Evolutionary conservation across 1,140 invertebrate genomes (phyloP).

Genomic region (Drosophila nannoptera): DNA sequence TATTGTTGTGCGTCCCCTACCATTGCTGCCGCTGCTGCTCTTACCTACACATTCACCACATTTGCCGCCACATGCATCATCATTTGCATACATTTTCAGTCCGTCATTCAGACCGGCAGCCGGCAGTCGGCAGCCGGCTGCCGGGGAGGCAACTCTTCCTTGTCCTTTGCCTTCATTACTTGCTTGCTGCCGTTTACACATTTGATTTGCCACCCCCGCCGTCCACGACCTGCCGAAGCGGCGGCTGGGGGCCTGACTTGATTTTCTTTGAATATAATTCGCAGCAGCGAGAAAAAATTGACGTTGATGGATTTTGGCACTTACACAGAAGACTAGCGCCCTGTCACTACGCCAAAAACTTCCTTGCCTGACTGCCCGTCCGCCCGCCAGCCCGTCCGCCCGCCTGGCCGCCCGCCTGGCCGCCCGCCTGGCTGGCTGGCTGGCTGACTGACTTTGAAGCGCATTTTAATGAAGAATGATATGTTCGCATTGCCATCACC

Average conservation of each 20-base stretch:
- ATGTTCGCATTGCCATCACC: slow-evolving; percentile 65
- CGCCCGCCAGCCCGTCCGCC: slow-evolving; percentile 18
- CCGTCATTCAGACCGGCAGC: slow-evolving; percentile 53
- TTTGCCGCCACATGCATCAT: slow-evolving; percentile 75
- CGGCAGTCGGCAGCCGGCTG: slow-evolving; percentile 35
- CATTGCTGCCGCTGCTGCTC: slow-evolving; percentile 9
- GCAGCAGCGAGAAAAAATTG: slow-evolving; percentile 58
- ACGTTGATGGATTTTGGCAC: slow-evolving; percentile 78
- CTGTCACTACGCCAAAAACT: slow-evolving; percentile 59
- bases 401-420: slow-evolving; percentile 24
- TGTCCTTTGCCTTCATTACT: slow-evolving; percentile 58
- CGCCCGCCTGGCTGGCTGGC: slow-evolving; percentile 29
- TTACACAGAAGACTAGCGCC: slow-evolving; percentile 77
- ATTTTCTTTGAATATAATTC: slow-evolving; percentile 78
- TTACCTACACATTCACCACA: slow-evolving; percentile 59
- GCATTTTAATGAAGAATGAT: slow-evolving; percentile 77
- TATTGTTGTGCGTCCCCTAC: slow-evolving; percentile 56
- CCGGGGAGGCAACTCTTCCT: slow-evolving; percentile 34
- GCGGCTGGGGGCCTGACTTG: slow-evolving; percentile 40
- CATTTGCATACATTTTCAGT: slow-evolving; percentile 76
- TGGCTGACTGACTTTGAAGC: slow-evolving; percentile 68
- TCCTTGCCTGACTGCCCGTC: slow-evolving; percentile 27
- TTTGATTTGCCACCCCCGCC: slow-evolving; percentile 40
- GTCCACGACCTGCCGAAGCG: background rate
- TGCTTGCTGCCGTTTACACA: slow-evolving; percentile 42